These are phyloP conservation scores for Ptyas mucosa DNA, from an alignment of 2,113 vertebrate genomes.

Conservation along the genomic window DNA sequence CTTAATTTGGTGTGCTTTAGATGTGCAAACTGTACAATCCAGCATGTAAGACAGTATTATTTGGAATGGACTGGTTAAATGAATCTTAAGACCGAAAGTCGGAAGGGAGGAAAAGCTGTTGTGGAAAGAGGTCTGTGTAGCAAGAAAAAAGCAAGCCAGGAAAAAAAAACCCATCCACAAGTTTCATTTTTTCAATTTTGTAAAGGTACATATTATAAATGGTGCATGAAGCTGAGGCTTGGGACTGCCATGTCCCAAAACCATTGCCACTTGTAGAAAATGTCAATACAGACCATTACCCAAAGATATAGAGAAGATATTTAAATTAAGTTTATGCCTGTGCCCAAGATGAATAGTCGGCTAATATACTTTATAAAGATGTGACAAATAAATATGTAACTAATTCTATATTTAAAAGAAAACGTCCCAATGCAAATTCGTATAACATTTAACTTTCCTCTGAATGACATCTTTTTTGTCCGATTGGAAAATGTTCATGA, in stretches of 20 bases:
- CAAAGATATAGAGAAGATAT: background rate
- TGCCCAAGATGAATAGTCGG: background rate
- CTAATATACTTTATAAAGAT: background rate
- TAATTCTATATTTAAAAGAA: background rate
- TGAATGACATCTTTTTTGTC: background rate
- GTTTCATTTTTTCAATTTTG: background rate
- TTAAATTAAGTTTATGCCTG: background rate
- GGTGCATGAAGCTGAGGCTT: background rate
- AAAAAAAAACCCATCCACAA: background rate
- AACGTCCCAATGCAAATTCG: background rate
- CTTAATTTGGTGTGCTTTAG: background rate
- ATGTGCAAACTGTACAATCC: background rate
- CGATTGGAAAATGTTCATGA: background rate
- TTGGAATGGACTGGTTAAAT: background rate
- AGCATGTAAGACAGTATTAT: background rate
- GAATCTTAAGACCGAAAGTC: background rate
- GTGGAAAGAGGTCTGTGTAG: background rate
- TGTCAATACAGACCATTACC: background rate
- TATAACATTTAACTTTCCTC: constrained; percentile 15
- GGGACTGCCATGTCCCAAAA: no score
- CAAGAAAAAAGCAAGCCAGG: background rate
- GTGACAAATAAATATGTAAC: background rate
- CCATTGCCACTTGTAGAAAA: background rate
- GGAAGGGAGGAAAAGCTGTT: background rate
- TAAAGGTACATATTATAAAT: background rate